A percentile compares a stretch with the other conserved stretches of the same genome.
Evolutionary conservation across 2,888 invertebrate species (phyloP).

Genomic region (Heliconius ismenius): DNA sequence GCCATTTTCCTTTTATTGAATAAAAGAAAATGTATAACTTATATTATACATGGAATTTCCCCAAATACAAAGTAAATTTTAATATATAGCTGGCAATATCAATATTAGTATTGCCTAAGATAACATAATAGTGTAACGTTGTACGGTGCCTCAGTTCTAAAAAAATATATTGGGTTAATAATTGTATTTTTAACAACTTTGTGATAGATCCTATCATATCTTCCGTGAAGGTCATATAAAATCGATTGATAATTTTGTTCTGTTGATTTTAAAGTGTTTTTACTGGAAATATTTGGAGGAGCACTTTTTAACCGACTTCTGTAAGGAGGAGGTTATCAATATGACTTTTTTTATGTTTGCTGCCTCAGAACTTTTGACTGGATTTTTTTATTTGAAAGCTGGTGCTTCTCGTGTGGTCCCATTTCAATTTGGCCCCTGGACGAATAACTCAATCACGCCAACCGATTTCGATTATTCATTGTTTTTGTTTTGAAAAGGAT

Average conservation of each 20-base stretch:
- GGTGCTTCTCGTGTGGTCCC: too few relatives aligned
- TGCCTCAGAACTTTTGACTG: too few relatives aligned
- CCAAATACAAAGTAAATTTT: slow-evolving; percentile 4
- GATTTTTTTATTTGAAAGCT: too few relatives aligned
- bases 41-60: not conserved
- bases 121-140: slow-evolving; percentile 9
- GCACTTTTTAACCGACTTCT: too few relatives aligned
- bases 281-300: not conserved
- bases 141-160: not conserved
- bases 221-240: not conserved
- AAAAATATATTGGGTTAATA: not conserved
- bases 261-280: not conserved
- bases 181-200: not conserved
- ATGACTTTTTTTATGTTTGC: too few relatives aligned
- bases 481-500: too few relatives aligned
- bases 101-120: slow-evolving; percentile 7
- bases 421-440: too few relatives aligned
- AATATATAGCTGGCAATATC: slow-evolving; percentile 11
- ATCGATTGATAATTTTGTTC: not conserved
- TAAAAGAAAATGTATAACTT: not conserved
- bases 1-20: not conserved
- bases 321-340: too few relatives aligned
- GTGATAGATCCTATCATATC: not conserved
- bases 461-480: too few relatives aligned
- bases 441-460: too few relatives aligned